These are phyloP conservation scores for Alauda arvensis DNA, from an alignment of 2,797 vertebrate species.

Conservation along the genomic window DNA sequence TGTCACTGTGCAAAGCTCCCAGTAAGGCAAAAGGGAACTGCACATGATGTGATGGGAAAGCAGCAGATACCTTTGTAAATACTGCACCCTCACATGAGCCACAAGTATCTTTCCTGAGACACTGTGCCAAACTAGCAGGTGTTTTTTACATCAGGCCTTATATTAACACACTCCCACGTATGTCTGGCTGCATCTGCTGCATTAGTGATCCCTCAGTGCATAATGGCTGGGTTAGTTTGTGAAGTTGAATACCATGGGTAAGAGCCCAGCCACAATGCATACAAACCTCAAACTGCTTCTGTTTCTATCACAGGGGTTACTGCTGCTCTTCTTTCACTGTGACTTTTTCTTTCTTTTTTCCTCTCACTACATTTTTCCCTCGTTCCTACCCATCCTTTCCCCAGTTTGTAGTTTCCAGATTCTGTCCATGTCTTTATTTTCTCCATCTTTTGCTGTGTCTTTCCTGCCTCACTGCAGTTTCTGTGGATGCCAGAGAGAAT, in stretches of 20 bases:
- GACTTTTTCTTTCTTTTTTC: background rate
- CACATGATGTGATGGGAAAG: background rate
- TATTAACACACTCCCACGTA: constrained; percentile 35
- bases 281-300: constrained; percentile 8
- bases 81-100: constrained; percentile 5
- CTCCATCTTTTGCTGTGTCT: background rate
- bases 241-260: constrained; percentile 25
- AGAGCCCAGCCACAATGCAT: constrained; percentile 1
- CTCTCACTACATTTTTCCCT: background rate
- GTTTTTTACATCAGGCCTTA: constrained; percentile 48
- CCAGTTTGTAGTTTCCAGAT: background rate
- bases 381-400: background rate
- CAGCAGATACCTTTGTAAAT: constrained; percentile 13
- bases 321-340: background rate
- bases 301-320: background rate
- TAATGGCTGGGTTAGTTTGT: constrained; percentile 40
- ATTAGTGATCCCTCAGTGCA: background rate
- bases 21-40: background rate
- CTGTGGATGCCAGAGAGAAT: background rate
- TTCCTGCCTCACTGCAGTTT: background rate
- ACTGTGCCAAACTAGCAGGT: constrained; percentile 48
- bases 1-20: background rate
- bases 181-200: constrained; percentile 50
- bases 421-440: background rate
- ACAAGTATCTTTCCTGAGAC: constrained; percentile 13